Percentiles rank a stretch among this genome's conserved stretches.
Evolutionary conservation across 2,888 invertebrate species (phyloP).

Genomic region (Cecidostiba fungosa): DNA sequence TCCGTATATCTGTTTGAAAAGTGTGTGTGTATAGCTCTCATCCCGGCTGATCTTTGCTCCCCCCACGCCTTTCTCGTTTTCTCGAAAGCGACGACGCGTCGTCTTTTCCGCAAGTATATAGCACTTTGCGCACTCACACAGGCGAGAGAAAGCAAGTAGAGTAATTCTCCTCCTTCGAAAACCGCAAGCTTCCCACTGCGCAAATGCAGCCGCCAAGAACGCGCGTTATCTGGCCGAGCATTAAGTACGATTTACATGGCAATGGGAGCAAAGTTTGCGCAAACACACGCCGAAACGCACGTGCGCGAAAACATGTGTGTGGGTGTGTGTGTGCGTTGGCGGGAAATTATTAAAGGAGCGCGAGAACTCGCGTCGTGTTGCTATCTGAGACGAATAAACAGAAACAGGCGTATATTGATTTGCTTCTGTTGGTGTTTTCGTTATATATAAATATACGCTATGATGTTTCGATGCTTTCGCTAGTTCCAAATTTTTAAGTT

Average conservation of each 20-base stretch:
- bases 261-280: slow-evolving; percentile 41
- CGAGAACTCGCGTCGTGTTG: neutral
- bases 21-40: no score
- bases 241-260: slow-evolving; percentile 57
- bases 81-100: neutral
- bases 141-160: neutral
- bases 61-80: neutral
- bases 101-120: slow-evolving; percentile 6
- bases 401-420: slow-evolving; percentile 25
- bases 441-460: neutral
- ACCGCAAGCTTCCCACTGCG: slow-evolving; percentile 28
- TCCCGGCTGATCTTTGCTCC: neutral
- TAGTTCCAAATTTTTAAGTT: neutral
- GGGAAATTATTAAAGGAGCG: slow-evolving; percentile 42
- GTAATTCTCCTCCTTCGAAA: slow-evolving; percentile 42
- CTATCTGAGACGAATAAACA: slow-evolving; percentile 20
- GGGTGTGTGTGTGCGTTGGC: neutral
- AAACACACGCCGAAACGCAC: slow-evolving; percentile 44
- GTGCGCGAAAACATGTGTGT: neutral
- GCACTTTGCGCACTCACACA: slow-evolving; percentile 34
- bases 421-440: neutral
- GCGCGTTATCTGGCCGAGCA: slow-evolving; percentile 49
- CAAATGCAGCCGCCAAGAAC: slow-evolving; percentile 14
- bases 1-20: neutral
- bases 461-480: neutral